Evolutionary conservation across 2,113 vertebrate species (phyloP), one percentile per base, ranked within the genome.

Genomic region (Ranitomeya imitator): DNA sequence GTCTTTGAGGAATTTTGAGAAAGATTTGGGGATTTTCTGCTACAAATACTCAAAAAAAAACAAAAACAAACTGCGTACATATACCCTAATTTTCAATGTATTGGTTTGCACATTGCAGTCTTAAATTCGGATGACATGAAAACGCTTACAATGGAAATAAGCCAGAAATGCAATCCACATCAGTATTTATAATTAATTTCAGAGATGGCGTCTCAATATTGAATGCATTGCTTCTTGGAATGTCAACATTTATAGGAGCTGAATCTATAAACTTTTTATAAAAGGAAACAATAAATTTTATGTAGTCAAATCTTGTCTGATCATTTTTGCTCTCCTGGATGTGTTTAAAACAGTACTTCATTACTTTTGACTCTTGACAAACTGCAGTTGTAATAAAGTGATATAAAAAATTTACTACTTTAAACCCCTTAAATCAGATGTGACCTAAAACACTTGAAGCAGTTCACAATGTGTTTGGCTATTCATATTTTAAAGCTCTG

Each of bases 211-310:
- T 92, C 94, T 90, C 89, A 92, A 91, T 92, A 90, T 90, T 92
- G 90, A 92, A 94, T 90, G 94, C 90, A 94, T 91, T 90, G 91
- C 91, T 93, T 93, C 95, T 94, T 93, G 93, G 93, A 95, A 94
- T 92, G 89, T 93, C 91, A 90, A 92, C 90, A 92, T 92, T 94
- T 91, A 90, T 91, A 94, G 90, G 85, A 93, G 90, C 88, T 83
- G 19, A 89, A 92, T 94, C 92, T 86, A 93, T 93, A 89, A 55
- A 79, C 12, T 84, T 89, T 93, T 95, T 96, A 86, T 91, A 65
- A 89, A 94, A 92, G 90, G 88, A 92, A 86, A 92, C 91, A 93
- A 93, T 90, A 93, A 93, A 94, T 91, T 93, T 93, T 94, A 94
- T 85, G 81, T 92, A 93, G 91, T 92, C 90, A 94, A 93, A 93